A percentile compares a stretch with the other conserved stretches of the same genome.
These are phyloP conservation scores for Malaclemys terrapin DNA, from an alignment of 2,113 vertebrate species.

Conservation along the genomic window DNA sequence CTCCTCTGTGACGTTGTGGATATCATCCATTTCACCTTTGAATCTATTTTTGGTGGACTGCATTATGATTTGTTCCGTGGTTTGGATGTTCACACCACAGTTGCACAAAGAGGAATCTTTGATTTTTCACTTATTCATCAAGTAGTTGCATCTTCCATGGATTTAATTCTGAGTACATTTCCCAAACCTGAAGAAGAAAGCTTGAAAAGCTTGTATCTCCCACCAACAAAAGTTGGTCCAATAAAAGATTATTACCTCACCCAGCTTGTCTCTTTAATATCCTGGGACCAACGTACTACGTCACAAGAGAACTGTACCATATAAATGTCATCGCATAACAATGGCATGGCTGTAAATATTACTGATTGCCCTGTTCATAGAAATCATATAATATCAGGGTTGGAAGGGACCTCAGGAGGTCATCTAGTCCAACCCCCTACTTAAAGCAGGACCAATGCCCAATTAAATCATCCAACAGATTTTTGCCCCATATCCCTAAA, in stretches of 20 bases:
- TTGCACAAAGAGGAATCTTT: not conserved
- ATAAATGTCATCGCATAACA: conserved; percentile 3
- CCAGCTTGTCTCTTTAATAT: not conserved
- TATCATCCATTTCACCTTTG: not conserved
- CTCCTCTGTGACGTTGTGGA: not conserved
- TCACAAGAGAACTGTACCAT: not conserved
- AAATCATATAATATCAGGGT: too few species aligned
- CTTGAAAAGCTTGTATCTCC: not conserved
- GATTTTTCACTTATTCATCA: not conserved
- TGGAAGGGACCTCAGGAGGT: too few species aligned
- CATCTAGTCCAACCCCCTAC: too few species aligned
- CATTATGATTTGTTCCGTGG: not conserved
- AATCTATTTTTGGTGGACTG: not conserved
- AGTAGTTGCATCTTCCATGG: not conserved
- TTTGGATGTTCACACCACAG: not conserved
- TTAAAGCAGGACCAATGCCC: too few species aligned
- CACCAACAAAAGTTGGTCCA: not conserved
- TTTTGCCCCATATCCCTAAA: too few species aligned
- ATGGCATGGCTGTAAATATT: conserved; percentile 32
- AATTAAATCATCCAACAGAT: too few species aligned
- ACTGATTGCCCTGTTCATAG: not conserved
- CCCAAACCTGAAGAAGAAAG: not conserved
- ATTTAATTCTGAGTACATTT: not conserved
- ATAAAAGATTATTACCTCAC: not conserved
- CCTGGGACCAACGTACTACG: not conserved